Evolutionary conservation across 1,140 invertebrate species (phyloP).

Genomic region (Macrobrachium nipponense): DNA sequence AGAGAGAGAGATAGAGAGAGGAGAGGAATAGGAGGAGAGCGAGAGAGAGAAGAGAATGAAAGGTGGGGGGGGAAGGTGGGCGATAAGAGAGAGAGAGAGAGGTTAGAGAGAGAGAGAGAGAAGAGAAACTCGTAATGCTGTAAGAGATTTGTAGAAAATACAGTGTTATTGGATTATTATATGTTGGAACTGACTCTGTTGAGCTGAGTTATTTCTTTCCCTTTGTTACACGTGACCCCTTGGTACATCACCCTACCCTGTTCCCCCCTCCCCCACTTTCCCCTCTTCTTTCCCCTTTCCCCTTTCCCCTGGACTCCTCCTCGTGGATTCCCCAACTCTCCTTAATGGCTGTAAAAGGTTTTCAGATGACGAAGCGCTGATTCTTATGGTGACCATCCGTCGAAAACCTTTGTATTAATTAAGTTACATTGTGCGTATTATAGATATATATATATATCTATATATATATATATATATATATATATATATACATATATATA

Average conservation of each 20-base stretch:
- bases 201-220: not conserved
- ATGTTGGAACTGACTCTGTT: no score
- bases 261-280: constrained; percentile 9
- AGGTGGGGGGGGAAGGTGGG: not conserved
- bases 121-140: not conserved
- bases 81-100: not conserved
- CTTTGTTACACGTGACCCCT: not conserved
- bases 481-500: no score
- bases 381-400: no score
- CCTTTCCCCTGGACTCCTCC: no score
- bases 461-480: no score
- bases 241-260: not conserved
- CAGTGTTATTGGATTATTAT: not conserved
- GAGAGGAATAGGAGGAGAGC: not conserved
- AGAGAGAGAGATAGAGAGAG: not conserved
- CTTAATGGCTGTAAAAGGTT: not conserved
- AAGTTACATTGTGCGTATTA: no score
- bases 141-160: not conserved
- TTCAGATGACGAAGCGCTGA: no score
- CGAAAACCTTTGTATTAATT: no score
- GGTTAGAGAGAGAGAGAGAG: not conserved
- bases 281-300: no score
- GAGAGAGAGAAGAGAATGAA: not conserved
- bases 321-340: not conserved
- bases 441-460: no score